Evolutionary conservation across 2,888 invertebrate species (phyloP), one percentile per base, ranked within the genome.

Genomic region (Torymus auratus): DNA sequence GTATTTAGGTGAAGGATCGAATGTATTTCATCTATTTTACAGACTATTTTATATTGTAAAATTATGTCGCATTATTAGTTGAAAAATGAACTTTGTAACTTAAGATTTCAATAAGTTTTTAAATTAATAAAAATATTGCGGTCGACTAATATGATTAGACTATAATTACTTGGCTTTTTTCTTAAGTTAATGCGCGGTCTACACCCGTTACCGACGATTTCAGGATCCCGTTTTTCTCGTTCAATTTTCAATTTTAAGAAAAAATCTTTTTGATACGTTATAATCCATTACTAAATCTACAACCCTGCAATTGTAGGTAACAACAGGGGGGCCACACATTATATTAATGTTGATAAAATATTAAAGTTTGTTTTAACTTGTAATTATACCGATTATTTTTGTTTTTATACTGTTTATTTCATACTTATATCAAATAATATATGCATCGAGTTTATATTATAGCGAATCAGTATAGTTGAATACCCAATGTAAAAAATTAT

Each of bases 1-100:
- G 15, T 15, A 53, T 65, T 14, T 15, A 60, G 78, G 71, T 78
- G 71, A 71, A 56, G 78, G 71, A 52, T 41, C 20, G 60, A 28
- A 13, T 13, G n/a, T 55, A 69, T 56, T 77, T 14, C 14, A 4
- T 13, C n/a, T 41, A 15, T 14, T 56, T 55, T 56, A 41, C 60
- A n/a, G n/a, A 20, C 55, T 17, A 69, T 23, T 13, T 23, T 28
- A 60, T 70, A 5, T 17, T 28, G 55, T 73, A 73, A 62, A 20
- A 73, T 73, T 52, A 41, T 58, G 23, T 28, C n/a, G 5, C 28
- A 53, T 15, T 11, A 58, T 62, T 55, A 55, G 7, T 69, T 14
- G 4, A 12, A 20, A 23, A 50, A 67, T n/a, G 53, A 55, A 68
- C 23, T 7, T 68, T n/a, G 53, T 55, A 7, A 68, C n/a, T 23